A percentile compares a stretch with the other conserved stretches of the same genome.
phyloP scores from a whole-genome alignment of 2,888 invertebrate genomes.

The Lasioglossum calceatum region DNA sequence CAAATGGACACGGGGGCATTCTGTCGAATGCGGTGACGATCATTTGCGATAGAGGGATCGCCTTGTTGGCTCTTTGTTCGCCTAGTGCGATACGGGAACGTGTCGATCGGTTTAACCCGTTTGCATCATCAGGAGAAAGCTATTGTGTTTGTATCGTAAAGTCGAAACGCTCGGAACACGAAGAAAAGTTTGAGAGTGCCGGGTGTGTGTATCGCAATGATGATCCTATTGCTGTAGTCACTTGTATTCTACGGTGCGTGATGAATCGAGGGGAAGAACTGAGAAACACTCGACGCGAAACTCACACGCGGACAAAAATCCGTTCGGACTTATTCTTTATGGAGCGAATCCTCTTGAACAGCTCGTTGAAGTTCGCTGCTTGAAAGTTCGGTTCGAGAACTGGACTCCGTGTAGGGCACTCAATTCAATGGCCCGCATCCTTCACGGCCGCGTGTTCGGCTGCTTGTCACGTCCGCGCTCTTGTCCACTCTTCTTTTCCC shows the following conservation, averaged over 20 bases:
- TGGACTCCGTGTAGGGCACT: conserved; percentile 25
- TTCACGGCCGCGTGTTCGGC: conserved; percentile 7
- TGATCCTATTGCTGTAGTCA: neutral
- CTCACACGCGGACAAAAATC: conserved; percentile 11
- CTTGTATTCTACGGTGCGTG: neutral
- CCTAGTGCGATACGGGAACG: neutral
- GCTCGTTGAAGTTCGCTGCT: conserved; percentile 26
- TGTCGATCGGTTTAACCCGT: neutral
- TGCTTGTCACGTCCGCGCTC: conserved; percentile 28
- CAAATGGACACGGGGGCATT: neutral
- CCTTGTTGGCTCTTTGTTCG: neutral
- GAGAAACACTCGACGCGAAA: conserved; percentile 2
- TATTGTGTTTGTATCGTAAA: neutral
- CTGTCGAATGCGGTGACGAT: neutral
- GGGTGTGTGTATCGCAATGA: neutral
- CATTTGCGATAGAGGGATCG: neutral
- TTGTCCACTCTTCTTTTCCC: neutral
- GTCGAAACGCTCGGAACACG: neutral
- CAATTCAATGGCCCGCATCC: conserved; percentile 39
- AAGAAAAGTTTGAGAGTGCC: neutral
- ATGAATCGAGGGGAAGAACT: neutral
- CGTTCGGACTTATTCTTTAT: neutral
- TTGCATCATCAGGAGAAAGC: too few species aligned
- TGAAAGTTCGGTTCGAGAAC: conserved; percentile 40
- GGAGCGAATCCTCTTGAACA: conserved; percentile 3